Evolutionary conservation across 2,888 invertebrate genomes (phyloP).

Genomic region (Temnothorax ravouxi): DNA sequence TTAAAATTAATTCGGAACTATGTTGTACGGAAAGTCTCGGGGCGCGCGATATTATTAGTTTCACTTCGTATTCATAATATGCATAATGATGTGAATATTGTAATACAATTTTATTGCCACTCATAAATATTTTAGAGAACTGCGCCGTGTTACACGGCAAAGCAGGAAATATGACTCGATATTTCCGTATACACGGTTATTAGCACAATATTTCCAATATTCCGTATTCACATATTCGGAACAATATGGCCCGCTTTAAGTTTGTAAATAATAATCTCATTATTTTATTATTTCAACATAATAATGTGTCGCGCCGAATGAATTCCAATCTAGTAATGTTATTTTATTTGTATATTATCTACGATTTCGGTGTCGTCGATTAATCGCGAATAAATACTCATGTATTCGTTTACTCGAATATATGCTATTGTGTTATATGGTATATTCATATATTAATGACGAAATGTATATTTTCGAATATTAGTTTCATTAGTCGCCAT

Average conservation of each 20-base stretch:
- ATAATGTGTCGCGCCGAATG: neutral
- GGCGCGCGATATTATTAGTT: neutral
- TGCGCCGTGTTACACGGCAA: neutral
- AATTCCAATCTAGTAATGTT: slow-evolving; percentile 8
- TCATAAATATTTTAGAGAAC: slow-evolving; percentile 45
- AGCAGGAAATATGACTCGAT: slow-evolving; percentile 25
- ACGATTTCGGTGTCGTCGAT: neutral
- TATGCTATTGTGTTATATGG: neutral
- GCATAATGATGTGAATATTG: slow-evolving; percentile 30
- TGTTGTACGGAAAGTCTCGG: neutral
- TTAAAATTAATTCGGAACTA: slow-evolving; percentile 35
- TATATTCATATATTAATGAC: neutral
- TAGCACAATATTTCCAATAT: slow-evolving; percentile 43
- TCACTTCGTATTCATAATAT: neutral
- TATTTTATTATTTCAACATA: neutral
- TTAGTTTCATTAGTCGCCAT: neutral
- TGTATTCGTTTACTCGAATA: neutral
- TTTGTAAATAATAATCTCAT: slow-evolving; percentile 43
- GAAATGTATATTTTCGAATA: neutral
- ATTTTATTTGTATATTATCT: neutral
- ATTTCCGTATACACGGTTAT: slow-evolving; percentile 17
- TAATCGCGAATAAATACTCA: slow-evolving; percentile 19
- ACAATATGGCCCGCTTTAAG: slow-evolving; percentile 4
- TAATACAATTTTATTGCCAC: slow-evolving; percentile 34
- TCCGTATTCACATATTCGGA: slow-evolving; percentile 5